These are phyloP conservation scores for Drosophila phalerata DNA, from an alignment of 2,888 invertebrate species.

Conservation along the genomic window DNA sequence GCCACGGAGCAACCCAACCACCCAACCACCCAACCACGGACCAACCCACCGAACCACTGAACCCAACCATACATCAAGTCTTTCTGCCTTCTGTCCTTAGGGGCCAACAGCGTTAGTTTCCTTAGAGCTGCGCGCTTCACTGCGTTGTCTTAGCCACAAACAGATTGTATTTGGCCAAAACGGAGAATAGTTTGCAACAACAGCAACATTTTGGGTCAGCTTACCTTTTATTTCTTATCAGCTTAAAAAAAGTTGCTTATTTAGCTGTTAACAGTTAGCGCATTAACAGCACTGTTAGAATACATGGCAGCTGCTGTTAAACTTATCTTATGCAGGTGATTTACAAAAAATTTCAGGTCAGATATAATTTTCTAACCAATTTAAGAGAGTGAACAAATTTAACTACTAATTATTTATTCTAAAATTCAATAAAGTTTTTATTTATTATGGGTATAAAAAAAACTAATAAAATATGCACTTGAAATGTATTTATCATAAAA, in stretches of 20 bases:
- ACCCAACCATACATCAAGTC: slow-evolving; percentile 65
- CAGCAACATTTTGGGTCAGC: slow-evolving; percentile 8
- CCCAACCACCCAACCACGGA: neutral
- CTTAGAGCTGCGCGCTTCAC: slow-evolving; percentile 53
- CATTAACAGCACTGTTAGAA: too few relatives aligned
- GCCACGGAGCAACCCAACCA: slow-evolving; percentile 36
- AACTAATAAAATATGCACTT: too few relatives aligned
- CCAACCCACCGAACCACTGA: neutral
- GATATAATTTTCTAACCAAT: too few relatives aligned
- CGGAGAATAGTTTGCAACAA: slow-evolving; percentile 36
- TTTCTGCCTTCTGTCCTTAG: slow-evolving; percentile 20
- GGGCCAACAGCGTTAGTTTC: slow-evolving; percentile 45
- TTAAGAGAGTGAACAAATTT: too few relatives aligned
- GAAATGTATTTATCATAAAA: too few relatives aligned
- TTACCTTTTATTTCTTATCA: slow-evolving; percentile 11
- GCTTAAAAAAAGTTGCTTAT: neutral
- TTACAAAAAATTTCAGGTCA: too few relatives aligned
- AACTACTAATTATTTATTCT: too few relatives aligned
- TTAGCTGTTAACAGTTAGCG: too few relatives aligned
- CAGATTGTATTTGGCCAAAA: slow-evolving; percentile 46
- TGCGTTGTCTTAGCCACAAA: slow-evolving; percentile 44
- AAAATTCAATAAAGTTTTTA: too few relatives aligned
- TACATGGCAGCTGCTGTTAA: too few relatives aligned
- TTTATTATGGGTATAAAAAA: too few relatives aligned
- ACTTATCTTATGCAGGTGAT: too few relatives aligned